Evolutionary conservation across 2,113 vertebrate species (phyloP).

Genomic region (Colossoma macropomum): DNA sequence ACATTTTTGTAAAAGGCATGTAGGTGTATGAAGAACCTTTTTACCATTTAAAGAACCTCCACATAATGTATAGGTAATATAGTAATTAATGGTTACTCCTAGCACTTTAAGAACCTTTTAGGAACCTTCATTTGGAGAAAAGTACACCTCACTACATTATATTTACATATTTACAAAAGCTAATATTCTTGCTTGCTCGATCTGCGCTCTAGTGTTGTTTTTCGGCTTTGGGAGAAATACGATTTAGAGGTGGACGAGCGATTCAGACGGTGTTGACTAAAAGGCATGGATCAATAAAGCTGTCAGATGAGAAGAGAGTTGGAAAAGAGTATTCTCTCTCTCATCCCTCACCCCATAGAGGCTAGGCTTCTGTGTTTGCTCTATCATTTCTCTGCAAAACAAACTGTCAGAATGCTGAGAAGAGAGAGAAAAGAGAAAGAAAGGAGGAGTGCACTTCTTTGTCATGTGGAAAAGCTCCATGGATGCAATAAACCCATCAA

Average conservation of each 20-base stretch:
- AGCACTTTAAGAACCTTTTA: neutral
- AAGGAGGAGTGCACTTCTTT: slow-evolving; percentile 15
- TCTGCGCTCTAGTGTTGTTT: neutral
- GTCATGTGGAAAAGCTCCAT: slow-evolving; percentile 18
- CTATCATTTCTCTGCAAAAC: slow-evolving; percentile 49
- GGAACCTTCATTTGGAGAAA: too few species aligned
- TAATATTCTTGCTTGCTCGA: slow-evolving; percentile 14
- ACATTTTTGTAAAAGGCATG: too few species aligned
- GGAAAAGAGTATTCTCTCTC: slow-evolving; percentile 48
- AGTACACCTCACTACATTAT: neutral
- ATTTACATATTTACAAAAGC: slow-evolving; percentile 10
- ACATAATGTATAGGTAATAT: too few species aligned
- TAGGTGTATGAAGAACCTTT: too few species aligned
- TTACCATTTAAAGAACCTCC: too few species aligned
- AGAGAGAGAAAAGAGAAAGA: slow-evolving; percentile 14
- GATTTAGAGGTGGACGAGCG: slow-evolving; percentile 59
- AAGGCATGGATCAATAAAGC: slow-evolving; percentile 63
- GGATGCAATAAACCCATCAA: slow-evolving; percentile 41
- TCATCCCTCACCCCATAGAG: slow-evolving; percentile 48
- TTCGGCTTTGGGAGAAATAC: slow-evolving; percentile 55
- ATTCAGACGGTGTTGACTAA: slow-evolving; percentile 58
- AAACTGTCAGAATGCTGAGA: slow-evolving; percentile 46
- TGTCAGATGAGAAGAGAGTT: slow-evolving; percentile 45
- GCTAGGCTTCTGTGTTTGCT: slow-evolving; percentile 30
- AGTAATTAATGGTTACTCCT: too few species aligned